phyloP scores from a whole-genome alignment of 2,113 vertebrate species.

The Microtus richardsoni region DNA sequence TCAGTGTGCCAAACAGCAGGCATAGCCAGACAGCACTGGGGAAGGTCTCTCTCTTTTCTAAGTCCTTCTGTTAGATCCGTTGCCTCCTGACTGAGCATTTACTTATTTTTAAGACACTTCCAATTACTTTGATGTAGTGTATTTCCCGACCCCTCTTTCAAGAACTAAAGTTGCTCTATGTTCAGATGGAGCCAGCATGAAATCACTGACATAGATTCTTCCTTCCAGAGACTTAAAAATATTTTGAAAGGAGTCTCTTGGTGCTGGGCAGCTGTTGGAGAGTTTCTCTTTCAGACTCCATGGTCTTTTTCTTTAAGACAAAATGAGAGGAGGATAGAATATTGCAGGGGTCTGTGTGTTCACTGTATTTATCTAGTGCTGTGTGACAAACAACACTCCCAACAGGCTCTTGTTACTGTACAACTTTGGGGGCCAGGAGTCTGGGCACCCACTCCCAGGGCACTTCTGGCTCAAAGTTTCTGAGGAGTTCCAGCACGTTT shows the following conservation, averaged over 20 bases:
- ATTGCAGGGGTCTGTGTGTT: neutral
- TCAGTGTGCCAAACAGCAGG: too few species aligned
- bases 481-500: neutral
- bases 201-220: neutral
- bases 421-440: neutral
- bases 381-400: neutral
- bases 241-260: neutral
- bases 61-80: neutral
- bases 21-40: neutral
- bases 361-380: neutral
- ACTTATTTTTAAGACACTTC: neutral
- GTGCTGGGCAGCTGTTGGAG: neutral
- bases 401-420: neutral
- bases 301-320: neutral
- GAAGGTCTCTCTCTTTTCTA: neutral
- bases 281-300: neutral
- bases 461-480: neutral
- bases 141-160: neutral
- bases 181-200: neutral
- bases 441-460: accelerated
- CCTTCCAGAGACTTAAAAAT: neutral
- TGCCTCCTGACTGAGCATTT: neutral
- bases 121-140: neutral
- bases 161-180: neutral
- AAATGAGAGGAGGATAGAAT: neutral